Conservation (phyloP, 2,888 invertebrate genomes). For the Heteromyza rotundicornis region DNA sequence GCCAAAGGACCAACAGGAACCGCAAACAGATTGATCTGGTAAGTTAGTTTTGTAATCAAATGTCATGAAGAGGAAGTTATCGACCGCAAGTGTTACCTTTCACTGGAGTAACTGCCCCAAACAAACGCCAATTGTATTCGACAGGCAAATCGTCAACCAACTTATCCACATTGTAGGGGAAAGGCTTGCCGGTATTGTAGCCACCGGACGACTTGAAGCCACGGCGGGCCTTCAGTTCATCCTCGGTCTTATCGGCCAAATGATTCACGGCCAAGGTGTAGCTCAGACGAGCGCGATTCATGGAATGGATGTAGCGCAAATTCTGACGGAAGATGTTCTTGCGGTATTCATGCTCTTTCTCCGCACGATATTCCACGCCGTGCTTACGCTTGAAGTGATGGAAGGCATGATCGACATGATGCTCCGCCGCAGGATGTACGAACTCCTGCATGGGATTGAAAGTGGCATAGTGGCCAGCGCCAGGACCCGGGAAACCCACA, state of each 20-base stretch:
- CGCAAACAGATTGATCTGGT: conserved; percentile 95
- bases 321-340: conserved; percentile 87
- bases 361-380: conserved; percentile 70
- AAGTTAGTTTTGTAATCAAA: not conserved
- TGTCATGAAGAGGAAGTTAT: no score
- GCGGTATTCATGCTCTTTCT: conserved; percentile 73
- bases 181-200: conserved; percentile 78
- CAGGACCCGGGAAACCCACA: conserved; percentile 87
- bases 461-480: conserved; percentile 78
- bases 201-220: conserved; percentile 70
- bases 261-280: conserved; percentile 85
- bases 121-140: conserved; percentile 87
- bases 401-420: conserved; percentile 82
- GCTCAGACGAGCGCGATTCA: conserved; percentile 76
- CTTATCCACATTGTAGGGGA: conserved; percentile 72
- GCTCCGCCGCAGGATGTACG: conserved; percentile 74
- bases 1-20: conserved; percentile 97
- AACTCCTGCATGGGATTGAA: conserved; percentile 96
- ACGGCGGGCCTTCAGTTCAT: conserved; percentile 77
- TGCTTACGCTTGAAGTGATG: conserved; percentile 74
- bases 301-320: conserved; percentile 79
- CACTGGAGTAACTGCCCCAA: conserved; percentile 92
- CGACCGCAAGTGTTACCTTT: conserved; percentile 81
- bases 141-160: conserved; percentile 71
- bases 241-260: conserved; percentile 80